These are phyloP conservation scores for Reinhardtius hippoglossoides DNA, from an alignment of 2,113 vertebrate species.

Conservation along the genomic window DNA sequence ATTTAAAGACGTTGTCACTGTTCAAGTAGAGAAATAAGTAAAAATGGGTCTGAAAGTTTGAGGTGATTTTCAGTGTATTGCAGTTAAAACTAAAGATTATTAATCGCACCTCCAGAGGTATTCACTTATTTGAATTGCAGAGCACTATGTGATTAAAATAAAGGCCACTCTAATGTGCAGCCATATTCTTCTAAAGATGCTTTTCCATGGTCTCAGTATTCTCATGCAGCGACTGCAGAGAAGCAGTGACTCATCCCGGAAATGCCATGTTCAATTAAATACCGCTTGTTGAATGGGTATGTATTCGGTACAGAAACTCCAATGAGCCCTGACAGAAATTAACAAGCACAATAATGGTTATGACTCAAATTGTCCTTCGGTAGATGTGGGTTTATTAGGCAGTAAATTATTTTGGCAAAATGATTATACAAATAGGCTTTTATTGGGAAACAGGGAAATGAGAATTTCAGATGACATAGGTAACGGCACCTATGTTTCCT, in stretches of 20 bases:
- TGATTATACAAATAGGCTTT: constrained; percentile 26
- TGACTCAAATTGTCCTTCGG: constrained; percentile 33
- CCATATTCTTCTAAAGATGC: background rate
- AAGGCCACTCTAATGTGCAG: constrained; percentile 2
- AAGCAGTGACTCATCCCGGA: constrained; percentile 41
- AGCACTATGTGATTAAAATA: background rate
- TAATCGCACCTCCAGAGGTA: constrained; percentile 16
- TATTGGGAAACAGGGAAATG: constrained; percentile 34
- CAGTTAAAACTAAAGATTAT: constrained; percentile 19
- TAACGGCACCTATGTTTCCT: background rate
- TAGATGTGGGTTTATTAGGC: constrained; percentile 20
- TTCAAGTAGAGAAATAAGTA: background rate
- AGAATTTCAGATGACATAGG: constrained; percentile 33
- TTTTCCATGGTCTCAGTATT: background rate
- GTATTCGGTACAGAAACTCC: constrained; percentile 7
- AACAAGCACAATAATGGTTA: constrained; percentile 38
- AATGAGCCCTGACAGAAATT: constrained; percentile 26
- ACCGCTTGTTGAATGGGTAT: constrained; percentile 5
- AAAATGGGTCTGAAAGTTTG: background rate
- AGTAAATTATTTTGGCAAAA: constrained; percentile 34
- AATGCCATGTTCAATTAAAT: constrained; percentile 28
- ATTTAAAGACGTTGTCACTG: background rate
- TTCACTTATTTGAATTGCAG: constrained; percentile 13
- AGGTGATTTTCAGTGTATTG: background rate
- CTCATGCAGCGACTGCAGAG: too few species aligned